These are phyloP conservation scores for Ornithoptera alexandrae DNA, from an alignment of 2,888 invertebrate genomes.

Conservation along the genomic window DNA sequence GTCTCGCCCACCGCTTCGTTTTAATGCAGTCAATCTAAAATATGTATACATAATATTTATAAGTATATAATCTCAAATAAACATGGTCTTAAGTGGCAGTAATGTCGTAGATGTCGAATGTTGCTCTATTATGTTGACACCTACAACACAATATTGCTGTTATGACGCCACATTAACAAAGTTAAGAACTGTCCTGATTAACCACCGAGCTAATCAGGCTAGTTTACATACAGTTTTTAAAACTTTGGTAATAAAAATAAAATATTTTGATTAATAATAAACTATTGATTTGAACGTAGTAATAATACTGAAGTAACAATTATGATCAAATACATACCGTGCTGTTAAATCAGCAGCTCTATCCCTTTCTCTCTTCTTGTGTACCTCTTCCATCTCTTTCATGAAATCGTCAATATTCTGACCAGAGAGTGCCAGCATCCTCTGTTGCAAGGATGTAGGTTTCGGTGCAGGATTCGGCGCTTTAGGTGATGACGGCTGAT, in stretches of 20 bases:
- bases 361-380: conserved; percentile 86
- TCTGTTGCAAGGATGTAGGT: conserved; percentile 89
- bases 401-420: conserved; percentile 96
- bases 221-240: too few relatives aligned
- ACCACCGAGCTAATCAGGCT: too few relatives aligned
- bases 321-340: conserved; percentile 46
- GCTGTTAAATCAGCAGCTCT: conserved; percentile 81
- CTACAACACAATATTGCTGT: too few relatives aligned
- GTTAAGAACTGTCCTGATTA: too few relatives aligned
- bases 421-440: conserved; percentile 93
- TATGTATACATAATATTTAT: not conserved
- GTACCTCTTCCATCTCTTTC: conserved; percentile 94
- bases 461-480: conserved; percentile 83
- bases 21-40: conserved; percentile 58
- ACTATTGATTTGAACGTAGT: not conserved
- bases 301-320: not conserved
- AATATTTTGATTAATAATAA: too few relatives aligned
- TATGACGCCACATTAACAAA: too few relatives aligned
- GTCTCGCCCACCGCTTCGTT: conserved; percentile 53
- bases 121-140: too few relatives aligned
- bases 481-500: conserved; percentile 51
- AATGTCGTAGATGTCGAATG: too few relatives aligned
- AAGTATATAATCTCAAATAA: not conserved
- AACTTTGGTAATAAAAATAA: too few relatives aligned
- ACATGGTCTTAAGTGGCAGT: not conserved